Conservation (phyloP, 2,797 vertebrate species). For the Sphenodon punctatus region DNA sequence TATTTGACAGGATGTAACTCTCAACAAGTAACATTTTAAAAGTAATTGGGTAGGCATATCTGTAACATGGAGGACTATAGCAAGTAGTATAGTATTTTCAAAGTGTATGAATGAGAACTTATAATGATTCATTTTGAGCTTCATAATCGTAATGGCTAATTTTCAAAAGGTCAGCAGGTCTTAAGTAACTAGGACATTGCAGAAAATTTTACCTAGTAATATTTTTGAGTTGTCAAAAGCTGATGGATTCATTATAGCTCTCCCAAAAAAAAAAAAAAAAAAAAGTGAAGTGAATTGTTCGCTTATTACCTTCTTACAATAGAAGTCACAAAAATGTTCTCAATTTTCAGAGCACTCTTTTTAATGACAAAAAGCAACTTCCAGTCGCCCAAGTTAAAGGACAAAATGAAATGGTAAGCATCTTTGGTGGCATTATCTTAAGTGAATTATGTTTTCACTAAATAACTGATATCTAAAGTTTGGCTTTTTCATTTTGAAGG, state of each 20-base stretch:
- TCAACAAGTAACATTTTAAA: background rate
- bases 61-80: background rate
- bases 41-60: background rate
- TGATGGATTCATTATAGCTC: background rate
- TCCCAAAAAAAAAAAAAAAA: background rate
- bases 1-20: background rate
- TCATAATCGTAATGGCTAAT: too few relatives aligned
- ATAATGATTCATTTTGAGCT: background rate
- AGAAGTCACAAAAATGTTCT: background rate
- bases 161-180: too few relatives aligned
- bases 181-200: too few relatives aligned
- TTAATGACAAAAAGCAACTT: constrained; percentile 99
- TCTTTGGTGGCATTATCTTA: constrained; percentile 17
- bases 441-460: background rate
- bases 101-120: background rate
- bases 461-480: constrained; percentile 3
- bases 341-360: constrained; percentile 90
- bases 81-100: background rate
- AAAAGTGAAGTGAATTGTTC: background rate
- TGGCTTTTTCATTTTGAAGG: constrained; percentile 76
- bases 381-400: constrained; percentile 97
- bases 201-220: background rate
- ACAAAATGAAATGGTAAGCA: constrained; percentile 93
- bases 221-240: background rate
- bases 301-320: background rate